Base-by-base conservation (phyloP, 1,140 invertebrate genomes). In the Adelges cooleyi region DNA sequence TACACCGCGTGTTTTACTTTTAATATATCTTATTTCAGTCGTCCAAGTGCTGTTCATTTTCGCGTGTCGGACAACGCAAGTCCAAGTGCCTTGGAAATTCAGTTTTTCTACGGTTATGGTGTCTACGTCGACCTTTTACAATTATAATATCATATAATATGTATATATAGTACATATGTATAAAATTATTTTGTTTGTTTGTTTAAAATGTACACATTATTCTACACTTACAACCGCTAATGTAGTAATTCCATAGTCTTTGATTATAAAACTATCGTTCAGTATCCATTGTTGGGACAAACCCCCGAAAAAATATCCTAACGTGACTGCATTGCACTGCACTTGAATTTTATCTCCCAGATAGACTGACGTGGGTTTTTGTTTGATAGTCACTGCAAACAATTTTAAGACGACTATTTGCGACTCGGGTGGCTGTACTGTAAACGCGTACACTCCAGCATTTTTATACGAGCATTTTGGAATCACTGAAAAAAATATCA, bases 81-180 rank as follows among this genome's bases (percentile, higher is more conserved):
- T 48, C 56, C 56, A 62, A 27, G 10, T 22, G 11, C 56, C 56
- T 62, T 62, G 56, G 5, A 33, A 62, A 15, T 46, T 36, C 10
- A 15, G 11, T 9, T 29, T 62, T 33, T 62, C 42, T 13, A 62
- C 33, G 0, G 17, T 33, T 46, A 62, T 62, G n/a, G 15, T 46
- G 15, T 62, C 56, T 8, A 10, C 17, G 20, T 62, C 56, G n/a
- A 62, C 44, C 56, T 62, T 6, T 33, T 33, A n/a, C n/a, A n/a
- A n/a, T n/a, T n/a, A n/a, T n/a, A n/a, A 33, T 6, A 33, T 33
- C 29, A 33, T 33, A 6, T 33, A 11, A 33, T 6, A 33, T 6
- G 29, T 6, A 6, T 33, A 33, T 6, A 33, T 33, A n/a, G n/a
- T n/a, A n/a, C 29, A 33, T 33, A 11, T 6, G 29, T 33, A 33